These are phyloP conservation scores for Escarpia spicata DNA, from an alignment of 2,888 invertebrate genomes.

Conservation along the genomic window DNA sequence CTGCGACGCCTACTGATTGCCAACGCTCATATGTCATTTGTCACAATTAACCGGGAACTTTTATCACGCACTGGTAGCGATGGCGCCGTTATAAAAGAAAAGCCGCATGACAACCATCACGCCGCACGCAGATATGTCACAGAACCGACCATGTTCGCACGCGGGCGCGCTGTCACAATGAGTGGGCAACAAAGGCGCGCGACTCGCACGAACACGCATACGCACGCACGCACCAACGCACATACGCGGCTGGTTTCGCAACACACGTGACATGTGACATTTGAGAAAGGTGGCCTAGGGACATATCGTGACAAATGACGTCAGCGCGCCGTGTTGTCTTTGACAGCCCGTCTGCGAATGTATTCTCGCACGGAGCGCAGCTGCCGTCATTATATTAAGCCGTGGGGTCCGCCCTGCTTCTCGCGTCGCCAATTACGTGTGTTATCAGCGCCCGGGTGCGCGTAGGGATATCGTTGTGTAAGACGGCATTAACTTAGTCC, in stretches of 20 bases:
- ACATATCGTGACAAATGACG: neutral
- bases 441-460: neutral
- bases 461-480: neutral
- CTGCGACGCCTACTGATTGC: neutral
- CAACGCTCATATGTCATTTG: neutral
- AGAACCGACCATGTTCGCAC: neutral
- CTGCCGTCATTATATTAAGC: neutral
- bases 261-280: neutral
- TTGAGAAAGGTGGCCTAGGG: neutral
- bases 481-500: neutral
- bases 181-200: neutral
- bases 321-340: neutral
- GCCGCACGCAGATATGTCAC: neutral
- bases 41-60: neutral
- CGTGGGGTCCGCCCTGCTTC: neutral
- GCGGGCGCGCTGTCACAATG: neutral
- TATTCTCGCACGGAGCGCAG: neutral
- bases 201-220: neutral
- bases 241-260: neutral
- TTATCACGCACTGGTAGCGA: neutral
- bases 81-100: neutral
- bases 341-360: neutral
- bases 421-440: neutral
- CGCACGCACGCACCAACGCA: neutral
- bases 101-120: neutral